Evolutionary conservation across 2,113 vertebrate species (phyloP).

Genomic region (Pteruthius melanotis): DNA sequence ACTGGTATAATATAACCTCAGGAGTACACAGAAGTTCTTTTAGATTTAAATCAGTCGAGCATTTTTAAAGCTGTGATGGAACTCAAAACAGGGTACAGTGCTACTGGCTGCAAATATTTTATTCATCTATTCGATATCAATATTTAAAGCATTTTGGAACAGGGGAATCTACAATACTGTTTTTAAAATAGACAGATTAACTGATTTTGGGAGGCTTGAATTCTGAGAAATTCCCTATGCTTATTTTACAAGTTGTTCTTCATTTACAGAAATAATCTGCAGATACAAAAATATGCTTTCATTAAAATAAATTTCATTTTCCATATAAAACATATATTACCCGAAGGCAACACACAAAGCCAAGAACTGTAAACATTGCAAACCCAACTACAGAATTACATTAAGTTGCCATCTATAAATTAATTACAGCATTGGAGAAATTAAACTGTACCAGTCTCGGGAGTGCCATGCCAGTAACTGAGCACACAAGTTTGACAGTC

Average conservation of each 20-base stretch:
- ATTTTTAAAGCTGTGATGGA: not conserved
- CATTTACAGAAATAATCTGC: not conserved
- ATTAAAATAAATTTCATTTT: not conserved
- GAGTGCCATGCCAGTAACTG: slow-evolving; percentile 98
- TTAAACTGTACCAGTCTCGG: slow-evolving; percentile 88
- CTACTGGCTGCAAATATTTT: not conserved
- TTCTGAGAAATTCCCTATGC: not conserved
- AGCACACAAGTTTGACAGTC: slow-evolving; percentile 98
- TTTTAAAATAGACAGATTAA: not conserved
- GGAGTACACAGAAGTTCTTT: not conserved
- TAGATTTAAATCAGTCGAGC: not conserved
- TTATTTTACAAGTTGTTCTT: not conserved
- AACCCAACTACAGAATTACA: not conserved
- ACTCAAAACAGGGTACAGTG: not conserved
- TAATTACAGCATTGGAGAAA: slow-evolving; percentile 12
- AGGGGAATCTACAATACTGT: not conserved
- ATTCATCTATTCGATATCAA: not conserved
- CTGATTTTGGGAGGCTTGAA: not conserved
- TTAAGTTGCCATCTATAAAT: not conserved
- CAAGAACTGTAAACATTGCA: not conserved
- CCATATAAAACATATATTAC: not conserved
- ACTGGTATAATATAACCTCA: not conserved
- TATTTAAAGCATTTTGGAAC: not conserved
- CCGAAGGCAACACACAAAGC: not conserved
- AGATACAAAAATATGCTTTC: not conserved